Conservation (phyloP, 2,113 vertebrate species). For the Oplegnathus fasciatus region DNA sequence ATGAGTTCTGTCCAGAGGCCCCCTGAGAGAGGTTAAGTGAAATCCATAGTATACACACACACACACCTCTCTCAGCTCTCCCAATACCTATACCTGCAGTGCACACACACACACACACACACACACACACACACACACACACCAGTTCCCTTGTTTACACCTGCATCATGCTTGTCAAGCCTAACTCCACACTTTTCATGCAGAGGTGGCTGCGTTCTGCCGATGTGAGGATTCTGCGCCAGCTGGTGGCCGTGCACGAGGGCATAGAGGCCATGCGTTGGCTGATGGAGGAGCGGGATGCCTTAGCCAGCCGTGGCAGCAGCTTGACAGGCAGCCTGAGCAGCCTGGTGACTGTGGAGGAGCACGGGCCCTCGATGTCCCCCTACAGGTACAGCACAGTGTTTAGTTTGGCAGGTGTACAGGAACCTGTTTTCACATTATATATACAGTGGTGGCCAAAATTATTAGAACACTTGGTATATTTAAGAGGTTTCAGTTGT, state of each 20-base stretch:
- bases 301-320: constrained; percentile 86
- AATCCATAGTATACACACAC: neutral
- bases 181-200: neutral
- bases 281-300: constrained; percentile 89
- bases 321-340: constrained; percentile 92
- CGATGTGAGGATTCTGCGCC: constrained; percentile 91
- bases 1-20: neutral
- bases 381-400: constrained; percentile 59
- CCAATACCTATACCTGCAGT: neutral
- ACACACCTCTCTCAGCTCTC: neutral
- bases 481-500: too few species aligned
- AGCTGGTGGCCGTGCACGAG: constrained; percentile 90
- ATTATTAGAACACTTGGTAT: too few species aligned
- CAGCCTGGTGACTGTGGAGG: constrained; percentile 85
- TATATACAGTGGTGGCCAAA: neutral
- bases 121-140: neutral
- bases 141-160: neutral
- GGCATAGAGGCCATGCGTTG: constrained; percentile 93
- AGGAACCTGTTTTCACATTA: neutral
- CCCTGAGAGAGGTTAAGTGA: neutral
- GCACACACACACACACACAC: neutral
- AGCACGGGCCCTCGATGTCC: constrained; percentile 18
- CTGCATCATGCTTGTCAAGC: neutral
- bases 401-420: neutral
- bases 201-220: constrained; percentile 86